These are phyloP conservation scores for Cryptotermes secundus DNA, from an alignment of 1,140 invertebrate genomes.

Conservation along the genomic window DNA sequence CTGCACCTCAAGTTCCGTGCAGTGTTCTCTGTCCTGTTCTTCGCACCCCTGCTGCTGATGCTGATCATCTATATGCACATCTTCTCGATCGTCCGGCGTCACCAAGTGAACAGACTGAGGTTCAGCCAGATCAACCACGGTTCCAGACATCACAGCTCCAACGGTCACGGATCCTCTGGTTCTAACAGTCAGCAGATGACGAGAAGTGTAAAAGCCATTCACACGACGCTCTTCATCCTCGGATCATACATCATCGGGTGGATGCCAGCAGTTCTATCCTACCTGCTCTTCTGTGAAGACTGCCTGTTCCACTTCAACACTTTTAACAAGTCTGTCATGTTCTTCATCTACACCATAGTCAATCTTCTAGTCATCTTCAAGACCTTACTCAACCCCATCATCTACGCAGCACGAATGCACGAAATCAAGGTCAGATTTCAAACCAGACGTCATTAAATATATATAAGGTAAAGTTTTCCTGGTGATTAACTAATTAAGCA, in stretches of 20 bases:
- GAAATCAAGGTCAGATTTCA: slow-evolving; percentile 57
- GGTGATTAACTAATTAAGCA: no score
- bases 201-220: slow-evolving; percentile 54
- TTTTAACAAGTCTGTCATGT: slow-evolving; percentile 41
- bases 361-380: slow-evolving; percentile 63
- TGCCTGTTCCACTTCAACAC: slow-evolving; percentile 43
- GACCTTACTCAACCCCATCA: slow-evolving; percentile 65
- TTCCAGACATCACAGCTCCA: not conserved
- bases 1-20: slow-evolving; percentile 51
- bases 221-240: slow-evolving; percentile 67
- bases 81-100: slow-evolving; percentile 54
- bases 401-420: slow-evolving; percentile 66
- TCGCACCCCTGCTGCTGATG: slow-evolving; percentile 57
- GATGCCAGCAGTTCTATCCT: slow-evolving; percentile 60
- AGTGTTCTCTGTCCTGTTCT: slow-evolving; percentile 51
- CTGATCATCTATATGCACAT: slow-evolving; percentile 60
- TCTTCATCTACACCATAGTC: slow-evolving; percentile 40
- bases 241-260: slow-evolving; percentile 66
- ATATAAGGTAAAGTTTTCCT: no score
- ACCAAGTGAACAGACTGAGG: slow-evolving; percentile 52
- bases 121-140: slow-evolving; percentile 38
- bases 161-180: not conserved
- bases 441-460: no score
- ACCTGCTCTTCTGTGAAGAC: slow-evolving; percentile 55
- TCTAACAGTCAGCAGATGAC: slow-evolving; percentile 33